Evolutionary conservation across 2,888 invertebrate genomes (phyloP), one percentile per base, ranked within the genome.

Genomic region (Platypus cylindrus): DNA sequence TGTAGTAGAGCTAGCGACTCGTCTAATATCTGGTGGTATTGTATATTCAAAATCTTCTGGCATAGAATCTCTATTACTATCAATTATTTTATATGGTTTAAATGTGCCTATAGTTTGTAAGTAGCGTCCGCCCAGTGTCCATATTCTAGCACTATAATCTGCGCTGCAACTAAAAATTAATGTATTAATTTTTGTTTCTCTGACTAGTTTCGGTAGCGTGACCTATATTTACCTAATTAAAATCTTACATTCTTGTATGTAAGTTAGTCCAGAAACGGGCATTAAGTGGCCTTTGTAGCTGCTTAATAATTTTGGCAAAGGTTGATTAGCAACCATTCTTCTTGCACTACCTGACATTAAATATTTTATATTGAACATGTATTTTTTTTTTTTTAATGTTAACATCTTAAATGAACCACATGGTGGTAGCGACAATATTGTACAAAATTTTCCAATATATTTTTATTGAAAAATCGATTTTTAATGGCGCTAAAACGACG

Each of bases 91-190:
- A 78, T 78, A 82, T 1, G 71, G 65, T 48, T 69, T 63, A 46
- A 73, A 73, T 32, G 80, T 75, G 33, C 86, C 86, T 45, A 86
- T 65, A 3, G 83, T 83, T 45, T 79, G 79, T 45, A 86, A 53
- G 48, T 70, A 70, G 18, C 58, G 47, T 20, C 84, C 84, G 25
- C 74, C 69, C 37, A 81, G 56, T 0, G 75, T 75, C 84, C 84
- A 85, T 55, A 83, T 61, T 34, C 84, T 70, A 38, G 76, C 78
- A 30, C 78, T 77, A 53, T 71, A 75, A 47, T 63, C 63, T 22
- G 58, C 54, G 40, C 62, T 62, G 9, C 53, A 50, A 42, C 60
- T 60, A 20, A 24, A 31, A 28, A 12, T 11, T 7, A 25, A 31
- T 26, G 5, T 8, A 31, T 3, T 20, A 18, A 5, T 31, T 20